phyloP scores from a whole-genome alignment of 2,888 invertebrate genomes.

The Eristalis intricaria region DNA sequence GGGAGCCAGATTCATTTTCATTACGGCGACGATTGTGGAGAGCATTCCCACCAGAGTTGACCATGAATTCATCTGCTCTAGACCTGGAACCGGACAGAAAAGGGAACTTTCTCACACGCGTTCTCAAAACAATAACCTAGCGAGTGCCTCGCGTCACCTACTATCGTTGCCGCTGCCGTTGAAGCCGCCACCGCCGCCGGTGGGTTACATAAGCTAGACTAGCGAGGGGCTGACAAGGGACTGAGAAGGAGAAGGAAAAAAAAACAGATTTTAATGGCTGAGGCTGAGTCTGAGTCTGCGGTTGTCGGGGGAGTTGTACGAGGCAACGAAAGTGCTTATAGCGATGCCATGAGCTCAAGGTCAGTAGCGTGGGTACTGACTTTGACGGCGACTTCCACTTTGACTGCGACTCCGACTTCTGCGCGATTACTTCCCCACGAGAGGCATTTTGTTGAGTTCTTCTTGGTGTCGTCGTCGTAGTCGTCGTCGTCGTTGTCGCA shows the following conservation, averaged over 20 bases:
- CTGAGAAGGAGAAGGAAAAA: not conserved
- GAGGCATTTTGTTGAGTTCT: slow-evolving; percentile 16
- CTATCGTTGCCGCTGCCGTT: not conserved
- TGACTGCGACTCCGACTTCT: slow-evolving; percentile 19
- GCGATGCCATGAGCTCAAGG: slow-evolving; percentile 64
- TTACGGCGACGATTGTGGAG: not conserved
- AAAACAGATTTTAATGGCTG: slow-evolving; percentile 28
- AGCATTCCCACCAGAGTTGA: slow-evolving; percentile 46
- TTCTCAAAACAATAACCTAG: slow-evolving; percentile 30
- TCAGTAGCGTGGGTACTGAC: slow-evolving; percentile 62
- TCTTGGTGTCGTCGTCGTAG: not conserved
- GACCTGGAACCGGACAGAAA: slow-evolving; percentile 35
- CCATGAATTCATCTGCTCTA: slow-evolving; percentile 49
- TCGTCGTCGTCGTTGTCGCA: not conserved
- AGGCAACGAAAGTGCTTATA: slow-evolving; percentile 15
- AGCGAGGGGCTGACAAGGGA: not conserved
- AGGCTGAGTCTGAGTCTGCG: not conserved
- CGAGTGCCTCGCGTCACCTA: not conserved
- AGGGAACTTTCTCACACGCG: slow-evolving; percentile 52
- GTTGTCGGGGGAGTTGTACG: slow-evolving; percentile 5
- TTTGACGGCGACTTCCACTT: not conserved
- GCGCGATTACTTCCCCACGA: slow-evolving; percentile 26
- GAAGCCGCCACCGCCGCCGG: slow-evolving; percentile 9
- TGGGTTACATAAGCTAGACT: slow-evolving; percentile 36
- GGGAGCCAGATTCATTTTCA: slow-evolving; percentile 44